Evolutionary conservation across 2,888 invertebrate species (phyloP).

Genomic region (Uropetala carovei): DNA sequence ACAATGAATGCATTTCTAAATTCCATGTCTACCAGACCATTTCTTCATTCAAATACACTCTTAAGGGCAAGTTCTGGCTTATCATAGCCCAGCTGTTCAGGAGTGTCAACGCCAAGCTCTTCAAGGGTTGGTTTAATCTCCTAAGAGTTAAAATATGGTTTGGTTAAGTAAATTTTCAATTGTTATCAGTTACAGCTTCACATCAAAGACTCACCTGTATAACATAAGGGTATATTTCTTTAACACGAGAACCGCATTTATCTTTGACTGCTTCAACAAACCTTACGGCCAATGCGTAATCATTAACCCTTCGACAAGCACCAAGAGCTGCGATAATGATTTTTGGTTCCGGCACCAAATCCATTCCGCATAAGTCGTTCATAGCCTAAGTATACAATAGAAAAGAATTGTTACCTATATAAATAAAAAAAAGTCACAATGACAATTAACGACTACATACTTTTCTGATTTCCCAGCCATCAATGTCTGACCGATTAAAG

Average conservation of each 20-base stretch:
- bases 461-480: slow-evolving; percentile 96
- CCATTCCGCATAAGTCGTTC: slow-evolving; percentile 92
- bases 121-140: slow-evolving; percentile 94
- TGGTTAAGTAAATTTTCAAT: not conserved
- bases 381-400: slow-evolving; percentile 78
- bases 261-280: slow-evolving; percentile 94
- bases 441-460: slow-evolving; percentile 68
- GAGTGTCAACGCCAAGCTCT: slow-evolving; percentile 95
- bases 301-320: slow-evolving; percentile 96
- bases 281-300: slow-evolving; percentile 93
- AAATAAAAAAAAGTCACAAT: not conserved
- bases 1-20: slow-evolving; percentile 49
- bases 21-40: slow-evolving; percentile 72
- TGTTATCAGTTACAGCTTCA: not conserved
- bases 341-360: slow-evolving; percentile 94
- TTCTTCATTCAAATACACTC: slow-evolving; percentile 80
- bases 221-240: slow-evolving; percentile 91
- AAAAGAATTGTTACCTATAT: not conserved
- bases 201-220: slow-evolving; percentile 75
- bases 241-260: slow-evolving; percentile 87
- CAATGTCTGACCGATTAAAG: slow-evolving; percentile 92
- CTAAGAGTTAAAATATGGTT: slow-evolving; percentile 73
- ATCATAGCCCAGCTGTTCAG: slow-evolving; percentile 97
- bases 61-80: slow-evolving; percentile 95
- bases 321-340: slow-evolving; percentile 91